Percentiles rank a stretch among this genome's conserved stretches.
Evolutionary conservation across 2,113 vertebrate genomes (phyloP).

Genomic region (Pelobates fuscus): DNA sequence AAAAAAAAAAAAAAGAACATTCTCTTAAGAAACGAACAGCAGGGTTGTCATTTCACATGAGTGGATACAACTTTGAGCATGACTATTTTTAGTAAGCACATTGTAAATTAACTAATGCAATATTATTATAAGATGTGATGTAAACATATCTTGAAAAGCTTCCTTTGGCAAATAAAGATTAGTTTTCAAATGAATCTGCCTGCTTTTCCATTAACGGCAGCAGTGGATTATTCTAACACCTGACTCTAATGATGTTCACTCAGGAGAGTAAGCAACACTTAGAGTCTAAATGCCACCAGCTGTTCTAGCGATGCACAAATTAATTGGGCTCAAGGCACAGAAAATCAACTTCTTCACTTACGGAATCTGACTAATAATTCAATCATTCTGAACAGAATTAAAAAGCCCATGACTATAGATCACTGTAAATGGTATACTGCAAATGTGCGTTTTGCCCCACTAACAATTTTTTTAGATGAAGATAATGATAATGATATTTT

Average conservation of each 20-base stretch:
- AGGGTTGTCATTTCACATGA: slow-evolving; percentile 4
- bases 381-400: slow-evolving; percentile 71
- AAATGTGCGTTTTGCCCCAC: slow-evolving; percentile 30
- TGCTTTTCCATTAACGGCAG: slow-evolving; percentile 76
- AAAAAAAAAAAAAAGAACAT: too few relatives aligned
- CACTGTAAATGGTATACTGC: slow-evolving; percentile 17
- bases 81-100: slow-evolving; percentile 14
- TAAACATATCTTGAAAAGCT: slow-evolving; percentile 11
- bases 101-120: slow-evolving; percentile 27
- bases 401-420: slow-evolving; percentile 60
- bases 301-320: slow-evolving; percentile 78
- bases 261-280: slow-evolving; percentile 77
- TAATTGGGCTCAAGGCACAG: slow-evolving; percentile 72
- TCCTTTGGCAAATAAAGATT: slow-evolving; percentile 38
- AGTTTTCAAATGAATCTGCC: slow-evolving; percentile 62
- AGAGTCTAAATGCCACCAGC: slow-evolving; percentile 82
- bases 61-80: neutral
- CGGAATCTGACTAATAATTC: slow-evolving; percentile 67
- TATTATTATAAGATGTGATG: slow-evolving; percentile 38
- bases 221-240: slow-evolving; percentile 75
- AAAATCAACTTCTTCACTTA: slow-evolving; percentile 60
- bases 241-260: slow-evolving; percentile 82
- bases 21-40: too few relatives aligned
- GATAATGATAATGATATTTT: slow-evolving; percentile 43
- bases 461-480: slow-evolving; percentile 29